Conservation (phyloP, 2,797 vertebrate species). For the Chaetodon trifasciatus region DNA sequence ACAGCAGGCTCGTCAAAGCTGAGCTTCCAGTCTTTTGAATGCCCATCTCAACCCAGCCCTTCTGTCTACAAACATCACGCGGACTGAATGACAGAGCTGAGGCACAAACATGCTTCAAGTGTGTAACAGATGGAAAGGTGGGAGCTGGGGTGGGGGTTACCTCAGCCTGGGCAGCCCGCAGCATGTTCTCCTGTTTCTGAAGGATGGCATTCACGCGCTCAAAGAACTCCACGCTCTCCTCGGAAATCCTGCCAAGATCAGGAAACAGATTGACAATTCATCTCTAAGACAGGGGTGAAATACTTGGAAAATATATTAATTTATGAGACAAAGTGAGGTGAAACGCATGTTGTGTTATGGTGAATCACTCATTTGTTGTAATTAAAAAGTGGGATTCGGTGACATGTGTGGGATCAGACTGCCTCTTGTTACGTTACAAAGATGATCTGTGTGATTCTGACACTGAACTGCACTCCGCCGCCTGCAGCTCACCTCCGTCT, state of each 20-base stretch:
- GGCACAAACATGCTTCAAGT: conserved; percentile 10
- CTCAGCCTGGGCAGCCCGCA: conserved; percentile 86
- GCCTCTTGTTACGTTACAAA: conserved; percentile 35
- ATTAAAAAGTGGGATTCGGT: conserved; percentile 31
- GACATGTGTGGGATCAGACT: conserved; percentile 33
- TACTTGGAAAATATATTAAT: conserved; percentile 7
- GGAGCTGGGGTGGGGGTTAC: conserved; percentile 75
- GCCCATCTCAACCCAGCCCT: conserved; percentile 62
- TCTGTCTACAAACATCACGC: conserved; percentile 72
- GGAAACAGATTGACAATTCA: conserved; percentile 43
- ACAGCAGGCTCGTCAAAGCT: conserved; percentile 72
- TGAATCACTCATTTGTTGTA: conserved; percentile 20
- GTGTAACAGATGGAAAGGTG: conserved; percentile 69
- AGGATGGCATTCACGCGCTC: conserved; percentile 90
- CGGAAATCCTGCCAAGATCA: conserved; percentile 84
- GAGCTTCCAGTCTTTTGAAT: conserved; percentile 60
- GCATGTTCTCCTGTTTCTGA: conserved; percentile 90
- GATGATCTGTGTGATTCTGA: conserved; percentile 15
- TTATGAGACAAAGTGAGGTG: not conserved
- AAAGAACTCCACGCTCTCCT: conserved; percentile 90
- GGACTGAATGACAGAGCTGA: conserved; percentile 27
- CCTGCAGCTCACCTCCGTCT: conserved; percentile 31
- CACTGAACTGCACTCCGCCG: conserved; percentile 21
- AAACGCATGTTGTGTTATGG: not conserved
- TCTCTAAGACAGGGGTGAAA: conserved; percentile 32